Evolutionary conservation across 2,113 vertebrate genomes (phyloP).

Genomic region (Prinia subflava): DNA sequence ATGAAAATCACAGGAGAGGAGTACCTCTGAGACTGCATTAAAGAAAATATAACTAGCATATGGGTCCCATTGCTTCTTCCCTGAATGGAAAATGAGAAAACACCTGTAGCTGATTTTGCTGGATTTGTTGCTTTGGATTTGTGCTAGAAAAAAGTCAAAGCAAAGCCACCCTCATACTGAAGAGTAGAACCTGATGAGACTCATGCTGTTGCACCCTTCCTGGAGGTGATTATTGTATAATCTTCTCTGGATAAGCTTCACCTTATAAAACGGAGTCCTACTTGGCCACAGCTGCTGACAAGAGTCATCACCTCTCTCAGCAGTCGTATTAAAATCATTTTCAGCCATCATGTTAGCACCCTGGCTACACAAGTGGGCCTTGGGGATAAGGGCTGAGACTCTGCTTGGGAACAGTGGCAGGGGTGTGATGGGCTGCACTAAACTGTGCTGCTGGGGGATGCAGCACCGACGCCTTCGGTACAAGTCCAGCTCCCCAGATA

Average conservation of each 20-base stretch:
- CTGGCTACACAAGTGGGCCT: neutral
- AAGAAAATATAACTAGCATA: neutral
- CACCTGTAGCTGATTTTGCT: neutral
- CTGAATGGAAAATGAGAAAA: neutral
- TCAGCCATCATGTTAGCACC: neutral
- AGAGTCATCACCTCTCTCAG: neutral
- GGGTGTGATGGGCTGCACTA: neutral
- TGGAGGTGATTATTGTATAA: neutral
- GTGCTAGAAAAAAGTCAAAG: neutral
- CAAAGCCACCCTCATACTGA: neutral
- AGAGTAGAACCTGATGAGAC: neutral
- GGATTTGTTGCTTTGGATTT: neutral
- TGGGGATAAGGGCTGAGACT: neutral
- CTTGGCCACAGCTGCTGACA: neutral
- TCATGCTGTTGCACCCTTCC: neutral
- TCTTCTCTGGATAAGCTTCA: neutral
- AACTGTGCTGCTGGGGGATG: neutral
- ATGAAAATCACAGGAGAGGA: neutral
- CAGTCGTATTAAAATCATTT: neutral
- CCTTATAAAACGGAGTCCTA: neutral
- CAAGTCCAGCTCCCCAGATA: neutral
- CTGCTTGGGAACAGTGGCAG: neutral
- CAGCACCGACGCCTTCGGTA: fast-evolving
- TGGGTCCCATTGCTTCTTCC: neutral
- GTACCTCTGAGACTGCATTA: neutral